A percentile compares a stretch with the other conserved stretches of the same genome.
These are phyloP conservation scores for Channa striata DNA, from an alignment of 2,797 vertebrate genomes.

Conservation along the genomic window DNA sequence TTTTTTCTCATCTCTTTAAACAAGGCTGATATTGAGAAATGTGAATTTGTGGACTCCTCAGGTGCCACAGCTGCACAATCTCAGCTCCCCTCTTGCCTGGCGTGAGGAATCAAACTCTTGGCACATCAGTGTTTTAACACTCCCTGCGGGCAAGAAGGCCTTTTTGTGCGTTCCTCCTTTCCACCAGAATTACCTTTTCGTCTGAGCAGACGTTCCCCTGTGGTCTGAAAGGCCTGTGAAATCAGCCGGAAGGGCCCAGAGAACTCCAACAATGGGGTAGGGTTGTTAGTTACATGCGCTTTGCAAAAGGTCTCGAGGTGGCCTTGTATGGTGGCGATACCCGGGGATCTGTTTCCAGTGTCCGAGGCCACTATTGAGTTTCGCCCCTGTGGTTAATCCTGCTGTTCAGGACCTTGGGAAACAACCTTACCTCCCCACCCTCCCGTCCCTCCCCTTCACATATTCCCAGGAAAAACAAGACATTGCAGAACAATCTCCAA, in stretches of 20 bases:
- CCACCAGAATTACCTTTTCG: constrained; percentile 80
- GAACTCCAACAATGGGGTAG: constrained; percentile 67
- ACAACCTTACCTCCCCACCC: constrained; percentile 62
- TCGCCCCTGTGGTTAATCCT: constrained; percentile 82
- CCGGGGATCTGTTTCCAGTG: constrained; percentile 80
- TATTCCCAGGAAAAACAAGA: constrained; percentile 85
- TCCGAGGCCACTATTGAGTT: constrained; percentile 80
- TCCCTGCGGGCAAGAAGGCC: constrained; percentile 69
- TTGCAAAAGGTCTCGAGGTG: constrained; percentile 76
- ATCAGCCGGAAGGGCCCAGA: constrained; percentile 77
- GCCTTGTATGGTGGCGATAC: constrained; percentile 75
- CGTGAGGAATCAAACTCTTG: constrained; percentile 77
- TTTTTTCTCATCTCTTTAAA: constrained; percentile 64
- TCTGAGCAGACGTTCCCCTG: constrained; percentile 67
- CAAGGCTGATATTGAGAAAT: constrained; percentile 71
- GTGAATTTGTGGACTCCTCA: constrained; percentile 60
- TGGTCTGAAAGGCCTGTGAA: constrained; percentile 81
- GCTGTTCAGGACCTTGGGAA: constrained; percentile 87
- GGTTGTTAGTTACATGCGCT: constrained; percentile 79
- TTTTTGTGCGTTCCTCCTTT: constrained; percentile 78
- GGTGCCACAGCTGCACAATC: constrained; percentile 61
- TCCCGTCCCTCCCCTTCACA: constrained; percentile 45
- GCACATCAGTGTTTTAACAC: constrained; percentile 78
- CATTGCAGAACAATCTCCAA: constrained; percentile 83
- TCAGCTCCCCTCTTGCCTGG: constrained; percentile 56